These are phyloP conservation scores for Gortyna flavago DNA, from an alignment of 2,888 invertebrate genomes.

Conservation along the genomic window DNA sequence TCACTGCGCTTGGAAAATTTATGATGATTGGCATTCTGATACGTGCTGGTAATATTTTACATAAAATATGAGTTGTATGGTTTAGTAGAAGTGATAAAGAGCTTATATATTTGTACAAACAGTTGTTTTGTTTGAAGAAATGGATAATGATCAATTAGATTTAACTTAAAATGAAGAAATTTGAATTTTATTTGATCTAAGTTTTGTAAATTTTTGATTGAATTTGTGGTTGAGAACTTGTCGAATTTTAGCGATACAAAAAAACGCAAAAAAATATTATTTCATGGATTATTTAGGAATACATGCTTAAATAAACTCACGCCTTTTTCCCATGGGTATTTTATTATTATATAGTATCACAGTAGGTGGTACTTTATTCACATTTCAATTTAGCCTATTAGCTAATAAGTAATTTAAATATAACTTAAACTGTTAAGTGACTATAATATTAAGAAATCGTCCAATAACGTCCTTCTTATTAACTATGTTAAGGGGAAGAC, in stretches of 20 bases:
- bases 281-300: neutral
- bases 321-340: neutral
- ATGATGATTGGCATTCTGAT: neutral
- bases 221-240: no score
- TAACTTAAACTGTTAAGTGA: no score
- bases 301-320: neutral
- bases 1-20: conserved; percentile 12
- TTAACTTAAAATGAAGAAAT: neutral
- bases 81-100: neutral
- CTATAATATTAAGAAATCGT: no score
- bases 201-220: neutral
- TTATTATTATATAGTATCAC: no score
- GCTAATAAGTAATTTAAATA: no score
- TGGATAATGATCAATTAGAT: neutral
- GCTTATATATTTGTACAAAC: neutral
- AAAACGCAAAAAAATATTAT: no score
- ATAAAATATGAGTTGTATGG: neutral
- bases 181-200: neutral
- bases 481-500: no score
- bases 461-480: no score
- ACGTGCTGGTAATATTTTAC: neutral
- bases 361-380: no score
- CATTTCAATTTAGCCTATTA: no score
- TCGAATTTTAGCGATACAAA: no score
- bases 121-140: neutral